These are phyloP conservation scores for Penaeus chinensis DNA, from an alignment of 1,140 invertebrate species.

Conservation along the genomic window DNA sequence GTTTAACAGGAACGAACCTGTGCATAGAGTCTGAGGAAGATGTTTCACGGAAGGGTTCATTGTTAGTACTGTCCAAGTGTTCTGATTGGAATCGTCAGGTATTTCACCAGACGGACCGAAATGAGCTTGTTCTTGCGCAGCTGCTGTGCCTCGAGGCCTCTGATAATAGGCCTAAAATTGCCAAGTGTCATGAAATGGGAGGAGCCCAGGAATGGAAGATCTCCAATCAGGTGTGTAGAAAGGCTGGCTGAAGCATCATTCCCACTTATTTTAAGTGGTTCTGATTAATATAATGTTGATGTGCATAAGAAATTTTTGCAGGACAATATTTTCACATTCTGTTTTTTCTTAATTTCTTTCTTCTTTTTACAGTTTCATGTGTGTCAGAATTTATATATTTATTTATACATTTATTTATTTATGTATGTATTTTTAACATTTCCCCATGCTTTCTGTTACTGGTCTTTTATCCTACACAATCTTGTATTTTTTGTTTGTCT, in stretches of 20 bases:
- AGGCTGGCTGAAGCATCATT: not conserved
- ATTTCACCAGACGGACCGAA: constrained; percentile 80
- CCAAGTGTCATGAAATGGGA: constrained; percentile 93
- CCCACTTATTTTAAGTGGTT: too few species aligned
- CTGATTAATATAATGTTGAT: too few species aligned
- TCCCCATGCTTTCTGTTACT: too few species aligned
- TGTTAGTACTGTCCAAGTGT: constrained; percentile 79
- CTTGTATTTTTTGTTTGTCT: too few species aligned
- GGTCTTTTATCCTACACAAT: too few species aligned
- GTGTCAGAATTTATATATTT: too few species aligned
- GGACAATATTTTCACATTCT: too few species aligned
- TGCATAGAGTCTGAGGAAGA: constrained; percentile 85
- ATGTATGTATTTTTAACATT: too few species aligned
- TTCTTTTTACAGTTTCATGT: too few species aligned
- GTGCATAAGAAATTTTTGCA: too few species aligned
- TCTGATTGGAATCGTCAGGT: constrained; percentile 54
- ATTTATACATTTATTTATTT: too few species aligned
- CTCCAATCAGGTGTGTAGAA: constrained; percentile 74
- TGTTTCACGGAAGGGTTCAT: constrained; percentile 81
- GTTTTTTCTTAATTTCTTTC: too few species aligned
- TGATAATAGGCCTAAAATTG: constrained; percentile 76
- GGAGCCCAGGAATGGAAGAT: constrained; percentile 90
- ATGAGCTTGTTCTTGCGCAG: constrained; percentile 86
- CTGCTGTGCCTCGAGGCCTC: constrained; percentile 86
- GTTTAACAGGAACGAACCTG: constrained; percentile 77